Evolutionary conservation across 2,888 invertebrate species (phyloP).

Genomic region (Linnaemya tessellans): DNA sequence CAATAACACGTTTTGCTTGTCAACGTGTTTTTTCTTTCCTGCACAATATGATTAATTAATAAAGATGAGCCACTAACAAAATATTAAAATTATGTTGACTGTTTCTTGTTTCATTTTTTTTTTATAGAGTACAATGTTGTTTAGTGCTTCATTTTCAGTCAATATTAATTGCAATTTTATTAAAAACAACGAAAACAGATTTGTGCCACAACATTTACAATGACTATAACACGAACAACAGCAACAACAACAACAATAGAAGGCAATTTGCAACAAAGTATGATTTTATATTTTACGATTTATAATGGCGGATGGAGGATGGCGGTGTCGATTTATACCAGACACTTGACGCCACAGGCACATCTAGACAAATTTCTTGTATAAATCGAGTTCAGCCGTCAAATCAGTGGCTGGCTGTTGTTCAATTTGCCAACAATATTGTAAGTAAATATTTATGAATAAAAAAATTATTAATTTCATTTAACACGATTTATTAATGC

Average conservation of each 20-base stretch:
- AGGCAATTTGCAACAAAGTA: slow-evolving; percentile 77
- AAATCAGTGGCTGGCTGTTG: too few species aligned
- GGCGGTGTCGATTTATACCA: slow-evolving; percentile 76
- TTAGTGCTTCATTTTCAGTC: not conserved
- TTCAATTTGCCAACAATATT: slow-evolving; percentile 49
- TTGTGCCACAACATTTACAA: slow-evolving; percentile 12
- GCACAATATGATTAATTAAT: slow-evolving; percentile 47
- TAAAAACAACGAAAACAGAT: slow-evolving; percentile 6
- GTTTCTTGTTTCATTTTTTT: not conserved
- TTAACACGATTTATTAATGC: slow-evolving; percentile 44
- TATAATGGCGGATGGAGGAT: slow-evolving; percentile 76
- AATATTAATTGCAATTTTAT: slow-evolving; percentile 43
- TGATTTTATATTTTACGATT: slow-evolving; percentile 18
- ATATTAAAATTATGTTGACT: not conserved
- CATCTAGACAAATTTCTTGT: slow-evolving; percentile 13
- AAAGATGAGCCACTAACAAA: slow-evolving; percentile 44
- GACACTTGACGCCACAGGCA: slow-evolving; percentile 76
- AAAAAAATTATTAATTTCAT: slow-evolving; percentile 31
- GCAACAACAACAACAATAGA: not conserved
- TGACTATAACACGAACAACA: not conserved
- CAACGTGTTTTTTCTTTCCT: not conserved
- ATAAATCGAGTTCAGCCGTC: not conserved
- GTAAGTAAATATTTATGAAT: slow-evolving; percentile 30
- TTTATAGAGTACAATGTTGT: not conserved
- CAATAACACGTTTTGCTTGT: not conserved